A percentile compares a stretch with the other conserved stretches of the same genome.
phyloP scores from a whole-genome alignment of 2,113 vertebrate species.

The Acrocephalus arundinaceus region DNA sequence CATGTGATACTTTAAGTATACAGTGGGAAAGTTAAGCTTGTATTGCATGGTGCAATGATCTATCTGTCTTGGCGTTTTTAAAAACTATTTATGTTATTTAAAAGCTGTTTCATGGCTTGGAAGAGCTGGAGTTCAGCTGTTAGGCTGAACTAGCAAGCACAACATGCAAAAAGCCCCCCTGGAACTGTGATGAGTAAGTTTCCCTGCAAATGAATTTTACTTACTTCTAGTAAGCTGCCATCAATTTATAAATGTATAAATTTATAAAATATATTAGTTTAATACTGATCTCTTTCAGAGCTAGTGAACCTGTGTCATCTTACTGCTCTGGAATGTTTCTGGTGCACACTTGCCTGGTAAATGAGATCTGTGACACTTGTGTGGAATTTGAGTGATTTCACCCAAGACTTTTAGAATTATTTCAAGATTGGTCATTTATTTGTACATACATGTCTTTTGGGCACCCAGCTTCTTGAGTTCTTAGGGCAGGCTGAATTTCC shows the following conservation, averaged over 20 bases:
- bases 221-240: not conserved
- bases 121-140: not conserved
- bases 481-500: not conserved
- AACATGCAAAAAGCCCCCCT: not conserved
- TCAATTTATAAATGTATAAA: not conserved
- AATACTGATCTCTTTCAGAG: not conserved
- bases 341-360: not conserved
- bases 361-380: not conserved
- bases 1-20: not conserved
- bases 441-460: not conserved
- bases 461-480: not conserved
- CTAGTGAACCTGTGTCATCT: not conserved
- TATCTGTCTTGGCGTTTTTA: not conserved
- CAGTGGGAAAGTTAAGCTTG: not conserved
- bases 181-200: not conserved
- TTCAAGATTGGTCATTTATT: not conserved
- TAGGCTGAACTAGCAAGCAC: not conserved
- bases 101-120: not conserved
- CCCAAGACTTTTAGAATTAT: not conserved
- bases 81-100: not conserved
- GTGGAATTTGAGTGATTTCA: not conserved
- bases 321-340: not conserved
- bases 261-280: not conserved
- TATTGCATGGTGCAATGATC: not conserved
- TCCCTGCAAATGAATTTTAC: not conserved